These are phyloP conservation scores for Drosophila ohnishii DNA, from an alignment of 1,140 invertebrate genomes.

Conservation along the genomic window DNA sequence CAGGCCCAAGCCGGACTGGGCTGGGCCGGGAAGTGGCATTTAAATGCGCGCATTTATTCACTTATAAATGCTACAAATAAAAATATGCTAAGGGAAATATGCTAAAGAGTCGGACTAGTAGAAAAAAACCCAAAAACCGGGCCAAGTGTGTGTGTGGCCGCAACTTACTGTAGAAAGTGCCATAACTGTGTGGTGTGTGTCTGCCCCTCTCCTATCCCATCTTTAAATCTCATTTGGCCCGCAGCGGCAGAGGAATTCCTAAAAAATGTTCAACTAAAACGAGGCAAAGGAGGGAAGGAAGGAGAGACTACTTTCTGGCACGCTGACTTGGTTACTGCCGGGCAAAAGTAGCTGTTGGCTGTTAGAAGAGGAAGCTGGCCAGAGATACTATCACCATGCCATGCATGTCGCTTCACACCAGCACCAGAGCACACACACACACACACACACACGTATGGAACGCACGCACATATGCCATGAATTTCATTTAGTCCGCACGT, in stretches of 20 bases:
- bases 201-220: slow-evolving; percentile 31
- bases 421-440: slow-evolving; percentile 18
- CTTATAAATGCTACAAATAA: slow-evolving; percentile 81
- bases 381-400: slow-evolving; percentile 76
- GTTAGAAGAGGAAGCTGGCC: slow-evolving; percentile 51
- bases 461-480: slow-evolving; percentile 81
- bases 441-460: slow-evolving; percentile 42
- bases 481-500: slow-evolving; percentile 78
- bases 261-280: slow-evolving; percentile 45
- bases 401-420: slow-evolving; percentile 68
- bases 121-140: slow-evolving; percentile 41
- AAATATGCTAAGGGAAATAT: slow-evolving; percentile 77
- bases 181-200: slow-evolving; percentile 22
- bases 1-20: slow-evolving; percentile 43
- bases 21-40: slow-evolving; percentile 67
- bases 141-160: slow-evolving; percentile 65
- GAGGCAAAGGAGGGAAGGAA: background rate
- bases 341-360: slow-evolving; percentile 53
- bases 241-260: slow-evolving; percentile 66
- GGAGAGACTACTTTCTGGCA: slow-evolving; percentile 61
- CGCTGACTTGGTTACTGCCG: slow-evolving; percentile 43
- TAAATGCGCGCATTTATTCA: slow-evolving; percentile 81
- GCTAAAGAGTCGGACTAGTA: slow-evolving; percentile 68
- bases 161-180: slow-evolving; percentile 52
- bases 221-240: slow-evolving; percentile 81